phyloP scores from a whole-genome alignment of 2,888 invertebrate species.

The Meloe dianella region DNA sequence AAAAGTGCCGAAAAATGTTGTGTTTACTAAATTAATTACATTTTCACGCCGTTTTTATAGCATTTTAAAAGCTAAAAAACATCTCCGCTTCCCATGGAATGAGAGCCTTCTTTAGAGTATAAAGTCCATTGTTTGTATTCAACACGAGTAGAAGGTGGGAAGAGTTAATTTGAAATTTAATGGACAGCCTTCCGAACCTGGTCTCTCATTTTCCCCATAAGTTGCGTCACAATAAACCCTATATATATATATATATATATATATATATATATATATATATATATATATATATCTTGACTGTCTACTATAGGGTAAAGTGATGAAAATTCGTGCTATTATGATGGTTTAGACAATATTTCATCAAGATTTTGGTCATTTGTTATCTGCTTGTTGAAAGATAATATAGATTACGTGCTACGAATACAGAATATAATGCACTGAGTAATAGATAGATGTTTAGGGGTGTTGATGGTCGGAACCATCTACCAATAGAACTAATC shows the following conservation, averaged over 20 bases:
- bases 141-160: neutral
- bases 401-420: constrained; percentile 49
- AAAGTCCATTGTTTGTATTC: constrained; percentile 6
- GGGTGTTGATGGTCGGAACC: constrained; percentile 23
- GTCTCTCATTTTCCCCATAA: constrained; percentile 3
- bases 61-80: neutral
- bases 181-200: neutral
- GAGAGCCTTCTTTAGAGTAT: neutral
- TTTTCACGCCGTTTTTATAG: too few relatives aligned
- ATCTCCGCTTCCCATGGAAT: neutral
- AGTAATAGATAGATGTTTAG: constrained; percentile 37
- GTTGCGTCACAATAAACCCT: neutral
- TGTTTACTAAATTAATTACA: neutral
- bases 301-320: neutral
- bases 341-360: constrained; percentile 38
- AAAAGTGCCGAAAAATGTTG: neutral
- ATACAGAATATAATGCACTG: constrained; percentile 38
- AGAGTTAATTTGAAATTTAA: constrained; percentile 10
- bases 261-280: neutral
- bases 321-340: neutral
- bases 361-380: constrained; percentile 45
- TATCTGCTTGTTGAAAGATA: constrained; percentile 48
- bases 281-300: neutral
- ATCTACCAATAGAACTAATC: constrained; percentile 31
- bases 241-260: neutral